phyloP scores from a whole-genome alignment of 2,888 invertebrate species.

The Cecidostiba fungosa region DNA sequence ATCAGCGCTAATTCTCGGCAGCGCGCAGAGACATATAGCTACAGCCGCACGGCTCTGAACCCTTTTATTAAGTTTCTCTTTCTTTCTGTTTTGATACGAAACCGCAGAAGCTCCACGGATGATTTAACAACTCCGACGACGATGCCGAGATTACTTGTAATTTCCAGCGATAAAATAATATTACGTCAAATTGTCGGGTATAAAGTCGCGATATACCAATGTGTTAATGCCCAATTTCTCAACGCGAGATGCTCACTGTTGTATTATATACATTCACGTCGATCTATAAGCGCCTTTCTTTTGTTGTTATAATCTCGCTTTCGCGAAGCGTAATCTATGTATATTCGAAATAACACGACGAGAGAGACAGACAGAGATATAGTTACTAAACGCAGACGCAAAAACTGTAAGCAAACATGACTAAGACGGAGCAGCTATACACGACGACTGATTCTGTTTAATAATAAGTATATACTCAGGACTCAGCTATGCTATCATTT shows the following conservation, averaged over 20 bases:
- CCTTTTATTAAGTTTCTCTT: constrained; percentile 61
- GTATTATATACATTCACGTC: background rate
- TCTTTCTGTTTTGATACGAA: constrained; percentile 43
- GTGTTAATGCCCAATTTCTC: constrained; percentile 25
- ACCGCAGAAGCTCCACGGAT: constrained; percentile 51
- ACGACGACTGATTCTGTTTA: background rate
- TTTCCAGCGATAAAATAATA: constrained; percentile 48
- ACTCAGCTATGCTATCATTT: background rate
- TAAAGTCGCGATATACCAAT: constrained; percentile 13
- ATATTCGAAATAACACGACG: background rate
- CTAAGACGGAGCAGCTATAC: background rate
- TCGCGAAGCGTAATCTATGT: background rate
- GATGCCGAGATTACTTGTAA: constrained; percentile 34
- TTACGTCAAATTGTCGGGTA: constrained; percentile 36
- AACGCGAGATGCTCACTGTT: background rate
- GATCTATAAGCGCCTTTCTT: background rate
- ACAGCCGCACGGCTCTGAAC: background rate
- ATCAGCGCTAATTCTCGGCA: constrained; percentile 4
- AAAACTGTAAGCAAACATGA: background rate
- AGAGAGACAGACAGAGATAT: background rate
- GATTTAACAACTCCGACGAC: constrained; percentile 51
- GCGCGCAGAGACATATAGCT: too few relatives aligned
- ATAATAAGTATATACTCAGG: background rate
- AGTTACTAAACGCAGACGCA: background rate
- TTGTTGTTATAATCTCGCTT: background rate